phyloP scores from a whole-genome alignment of 2,113 vertebrate species.

The Hoplias malabaricus region DNA sequence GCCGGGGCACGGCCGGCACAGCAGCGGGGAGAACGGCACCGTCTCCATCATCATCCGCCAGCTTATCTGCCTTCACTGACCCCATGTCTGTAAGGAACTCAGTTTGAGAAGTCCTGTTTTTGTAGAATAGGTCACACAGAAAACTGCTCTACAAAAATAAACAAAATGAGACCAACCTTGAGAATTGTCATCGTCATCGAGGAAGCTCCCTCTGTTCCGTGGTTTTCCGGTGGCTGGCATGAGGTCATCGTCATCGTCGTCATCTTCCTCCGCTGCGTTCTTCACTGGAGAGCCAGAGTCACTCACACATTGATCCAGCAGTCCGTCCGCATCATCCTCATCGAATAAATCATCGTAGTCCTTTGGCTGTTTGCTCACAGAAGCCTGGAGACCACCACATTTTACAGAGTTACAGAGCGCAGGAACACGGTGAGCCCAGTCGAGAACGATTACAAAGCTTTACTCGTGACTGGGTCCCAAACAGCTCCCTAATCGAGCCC shows the following conservation, averaged over 20 bases:
- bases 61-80: conserved; percentile 71
- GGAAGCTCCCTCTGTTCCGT: conserved; percentile 72
- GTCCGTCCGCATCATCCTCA: conserved; percentile 78
- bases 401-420: not conserved
- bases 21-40: conserved; percentile 57
- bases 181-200: conserved; percentile 90
- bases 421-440: not conserved
- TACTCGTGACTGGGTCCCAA: too few relatives aligned
- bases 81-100: conserved; percentile 72
- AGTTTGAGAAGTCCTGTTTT: too few relatives aligned
- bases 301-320: conserved; percentile 74
- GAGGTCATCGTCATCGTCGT: conserved; percentile 77
- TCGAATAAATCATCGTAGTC: conserved; percentile 88
- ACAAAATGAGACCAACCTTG: conserved; percentile 71
- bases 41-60: conserved; percentile 65
- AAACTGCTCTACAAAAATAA: too few relatives aligned
- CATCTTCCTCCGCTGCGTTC: conserved; percentile 57
- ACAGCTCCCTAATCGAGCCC: too few relatives aligned
- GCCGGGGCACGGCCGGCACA: conserved; percentile 59
- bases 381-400: conserved; percentile 28
- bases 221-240: conserved; percentile 68
- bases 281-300: conserved; percentile 74
- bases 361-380: conserved; percentile 50
- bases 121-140: too few relatives aligned
- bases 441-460: too few relatives aligned